Evolutionary conservation across 2,888 invertebrate genomes (phyloP), one percentile per base, ranked within the genome.

Genomic region (Terebella lapidaria): DNA sequence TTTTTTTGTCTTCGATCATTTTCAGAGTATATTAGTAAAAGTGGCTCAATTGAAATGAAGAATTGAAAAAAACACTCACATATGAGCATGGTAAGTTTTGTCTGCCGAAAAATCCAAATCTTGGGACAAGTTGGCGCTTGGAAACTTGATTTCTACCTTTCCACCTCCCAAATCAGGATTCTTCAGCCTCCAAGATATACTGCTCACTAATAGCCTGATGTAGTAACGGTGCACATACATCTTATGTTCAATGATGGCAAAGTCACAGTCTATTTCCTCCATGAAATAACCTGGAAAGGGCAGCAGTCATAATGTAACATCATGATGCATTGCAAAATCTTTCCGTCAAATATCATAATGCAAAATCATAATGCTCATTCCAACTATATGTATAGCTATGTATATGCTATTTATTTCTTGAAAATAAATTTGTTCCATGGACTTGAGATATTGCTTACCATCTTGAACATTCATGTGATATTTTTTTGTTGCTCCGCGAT

Each of bases 221-320:
- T 69, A 72, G 47, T 64, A 67, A 63, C 71, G 71, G 59, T 72
- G 72, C 20, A 67, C 58, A 57, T 69, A 72, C 26, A 69, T 68
- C 25, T 63, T 56, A 47, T 71, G 71, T 29, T 65, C 64, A 1
- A 72, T 65, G 54, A 59, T 62, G 28, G 68, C 64, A 45, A 61
- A 64, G 28, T 65, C 64, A n/a, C 67, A 61, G 18, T 63, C 62
- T 1, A 72, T 71, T 4, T 61, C 65, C 60, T 71, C 70, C 52
- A 57, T 62, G 63, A 67, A 71, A 28, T 65, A 58, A 15, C 70
- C 71, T 71, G n/a, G 10, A 10, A 35, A 10, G 42, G n/a, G 42
- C n/a, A n/a, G n/a, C n/a, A n/a, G n/a, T n/a, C n/a, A n/a, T n/a
- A n/a, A n/a, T n/a, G n/a, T n/a, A n/a, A n/a, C n/a, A n/a, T n/a